phyloP scores from a whole-genome alignment of 2,797 vertebrate species.

The Sebastiscus tertius region DNA sequence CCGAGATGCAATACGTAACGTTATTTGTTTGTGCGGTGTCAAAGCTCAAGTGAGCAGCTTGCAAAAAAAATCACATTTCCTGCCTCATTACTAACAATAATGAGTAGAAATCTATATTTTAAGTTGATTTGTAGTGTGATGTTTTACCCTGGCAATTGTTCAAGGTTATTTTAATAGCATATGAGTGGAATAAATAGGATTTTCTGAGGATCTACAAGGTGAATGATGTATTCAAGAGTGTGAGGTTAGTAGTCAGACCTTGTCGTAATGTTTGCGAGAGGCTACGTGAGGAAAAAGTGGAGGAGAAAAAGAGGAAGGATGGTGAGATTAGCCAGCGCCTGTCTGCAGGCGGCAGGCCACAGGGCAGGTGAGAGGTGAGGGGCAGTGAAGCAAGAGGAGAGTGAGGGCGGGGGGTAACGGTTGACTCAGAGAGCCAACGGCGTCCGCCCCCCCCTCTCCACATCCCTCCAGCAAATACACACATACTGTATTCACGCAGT shows the following conservation, averaged over 20 bases:
- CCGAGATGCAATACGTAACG: not conserved
- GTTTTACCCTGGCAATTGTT: not conserved
- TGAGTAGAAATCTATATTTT: not conserved
- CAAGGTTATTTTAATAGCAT: constrained; percentile 16
- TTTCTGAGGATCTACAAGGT: constrained; percentile 1
- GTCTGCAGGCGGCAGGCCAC: constrained; percentile 65
- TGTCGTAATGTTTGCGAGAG: constrained; percentile 30
- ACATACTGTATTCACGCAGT: constrained; percentile 39
- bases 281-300: constrained; percentile 26
- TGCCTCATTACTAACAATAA: constrained; percentile 4
- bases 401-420: constrained; percentile 23
- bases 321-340: constrained; percentile 53
- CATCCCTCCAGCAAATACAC: constrained; percentile 29
- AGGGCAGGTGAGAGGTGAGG: constrained; percentile 78
- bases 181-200: not conserved
- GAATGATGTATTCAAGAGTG: constrained; percentile 24
- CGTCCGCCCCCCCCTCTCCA: not conserved
- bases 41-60: not conserved
- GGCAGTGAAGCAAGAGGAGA: constrained; percentile 60
- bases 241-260: constrained; percentile 40
- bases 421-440: constrained; percentile 67
- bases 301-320: constrained; percentile 27
- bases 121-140: not conserved
- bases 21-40: not conserved
- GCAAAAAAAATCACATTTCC: not conserved